These are phyloP conservation scores for Typhlichthys subterraneus DNA, from an alignment of 2,797 vertebrate genomes.

Conservation along the genomic window DNA sequence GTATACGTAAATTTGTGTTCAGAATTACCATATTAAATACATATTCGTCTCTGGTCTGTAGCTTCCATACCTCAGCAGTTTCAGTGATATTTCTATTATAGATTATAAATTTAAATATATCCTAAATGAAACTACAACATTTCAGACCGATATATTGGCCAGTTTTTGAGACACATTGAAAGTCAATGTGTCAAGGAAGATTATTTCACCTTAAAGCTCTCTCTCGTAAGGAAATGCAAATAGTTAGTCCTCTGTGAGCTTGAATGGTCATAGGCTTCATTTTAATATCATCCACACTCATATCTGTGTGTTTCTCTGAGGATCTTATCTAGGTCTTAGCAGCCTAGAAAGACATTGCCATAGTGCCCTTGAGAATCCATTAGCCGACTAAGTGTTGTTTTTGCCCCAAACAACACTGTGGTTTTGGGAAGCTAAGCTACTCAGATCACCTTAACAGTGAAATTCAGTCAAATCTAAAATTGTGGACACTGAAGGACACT, in stretches of 20 bases:
- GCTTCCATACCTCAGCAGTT: neutral
- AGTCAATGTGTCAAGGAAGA: too few species aligned
- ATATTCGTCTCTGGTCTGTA: too few species aligned
- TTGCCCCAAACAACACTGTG: slow-evolving; percentile 28
- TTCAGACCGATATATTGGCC: too few species aligned
- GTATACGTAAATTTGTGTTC: slow-evolving; percentile 58
- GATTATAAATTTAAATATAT: too few species aligned
- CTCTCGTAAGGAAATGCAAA: slow-evolving; percentile 26
- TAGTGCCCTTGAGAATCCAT: slow-evolving; percentile 57
- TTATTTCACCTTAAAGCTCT: slow-evolving; percentile 7
- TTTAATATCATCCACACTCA: slow-evolving; percentile 36
- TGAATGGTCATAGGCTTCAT: slow-evolving; percentile 30
- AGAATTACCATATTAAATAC: slow-evolving; percentile 11
- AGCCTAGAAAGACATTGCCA: slow-evolving; percentile 15
- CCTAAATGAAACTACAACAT: too few species aligned
- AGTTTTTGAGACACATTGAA: too few species aligned
- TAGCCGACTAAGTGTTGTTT: slow-evolving; percentile 39
- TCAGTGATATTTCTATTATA: neutral
- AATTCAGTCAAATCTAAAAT: slow-evolving; percentile 30
- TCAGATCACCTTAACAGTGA: slow-evolving; percentile 32
- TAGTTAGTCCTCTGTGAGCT: slow-evolving; percentile 40
- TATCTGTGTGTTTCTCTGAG: slow-evolving; percentile 38
- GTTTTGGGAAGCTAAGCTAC: slow-evolving; percentile 29
- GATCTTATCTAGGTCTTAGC: slow-evolving; percentile 32
- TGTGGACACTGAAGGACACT: slow-evolving; percentile 60